Conservation (phyloP, 2,113 vertebrate species). For the Indicator indicator region DNA sequence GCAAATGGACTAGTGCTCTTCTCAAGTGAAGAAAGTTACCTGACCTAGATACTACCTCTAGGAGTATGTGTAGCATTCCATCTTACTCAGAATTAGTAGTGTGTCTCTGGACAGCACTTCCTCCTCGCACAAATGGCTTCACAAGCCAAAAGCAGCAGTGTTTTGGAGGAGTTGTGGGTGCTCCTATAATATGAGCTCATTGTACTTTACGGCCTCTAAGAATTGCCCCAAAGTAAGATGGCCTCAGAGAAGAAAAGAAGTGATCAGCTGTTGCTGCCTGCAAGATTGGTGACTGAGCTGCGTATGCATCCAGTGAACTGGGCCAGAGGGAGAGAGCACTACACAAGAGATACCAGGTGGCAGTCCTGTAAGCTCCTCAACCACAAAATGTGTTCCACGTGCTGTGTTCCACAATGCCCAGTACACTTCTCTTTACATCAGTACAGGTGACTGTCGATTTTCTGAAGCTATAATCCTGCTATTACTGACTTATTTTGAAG, state of each 20-base stretch:
- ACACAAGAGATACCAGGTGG: not conserved
- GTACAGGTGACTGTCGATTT: not conserved
- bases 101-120: not conserved
- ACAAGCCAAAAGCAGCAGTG: not conserved
- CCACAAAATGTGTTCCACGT: not conserved
- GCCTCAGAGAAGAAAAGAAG: not conserved
- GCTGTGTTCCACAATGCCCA: not conserved
- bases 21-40: not conserved
- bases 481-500: conserved; percentile 30
- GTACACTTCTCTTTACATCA: not conserved
- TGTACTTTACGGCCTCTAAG: not conserved
- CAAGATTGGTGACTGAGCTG: not conserved
- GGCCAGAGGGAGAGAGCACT: not conserved
- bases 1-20: not conserved
- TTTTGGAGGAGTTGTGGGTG: not conserved
- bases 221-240: not conserved
- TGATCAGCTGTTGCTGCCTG: not conserved
- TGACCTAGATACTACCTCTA: not conserved
- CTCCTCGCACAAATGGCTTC: not conserved
- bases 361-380: not conserved
- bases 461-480: not conserved
- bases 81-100: not conserved
- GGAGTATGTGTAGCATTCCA: not conserved
- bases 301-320: not conserved
- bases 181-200: not conserved